Evolutionary conservation across 2,888 invertebrate species (phyloP).

Genomic region (Mythimna loreyi): DNA sequence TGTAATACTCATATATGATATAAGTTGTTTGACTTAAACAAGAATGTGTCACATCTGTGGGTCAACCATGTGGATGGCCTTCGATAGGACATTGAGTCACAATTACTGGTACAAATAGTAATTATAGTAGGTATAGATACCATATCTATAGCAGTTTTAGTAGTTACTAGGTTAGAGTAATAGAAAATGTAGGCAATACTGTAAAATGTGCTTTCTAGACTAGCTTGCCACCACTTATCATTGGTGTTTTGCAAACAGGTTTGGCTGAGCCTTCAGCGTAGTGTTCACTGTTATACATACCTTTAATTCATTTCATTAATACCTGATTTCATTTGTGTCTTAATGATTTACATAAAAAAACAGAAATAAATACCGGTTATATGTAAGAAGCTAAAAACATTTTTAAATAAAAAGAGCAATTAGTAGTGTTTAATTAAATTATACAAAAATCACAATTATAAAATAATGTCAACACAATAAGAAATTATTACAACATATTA

Average conservation of each 20-base stretch:
- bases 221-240: slow-evolving; percentile 3
- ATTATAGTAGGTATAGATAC: neutral
- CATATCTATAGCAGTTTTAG: too few relatives aligned
- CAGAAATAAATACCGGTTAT: too few relatives aligned
- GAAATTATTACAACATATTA: too few relatives aligned
- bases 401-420: too few relatives aligned
- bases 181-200: neutral
- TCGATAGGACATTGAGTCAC: slow-evolving; percentile 18
- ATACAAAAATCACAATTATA: too few relatives aligned
- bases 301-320: too few relatives aligned
- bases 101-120: neutral
- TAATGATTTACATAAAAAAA: too few relatives aligned
- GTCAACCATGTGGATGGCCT: slow-evolving; percentile 35
- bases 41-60: slow-evolving; percentile 13
- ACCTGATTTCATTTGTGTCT: too few relatives aligned
- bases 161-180: neutral
- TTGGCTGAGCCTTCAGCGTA: neutral
- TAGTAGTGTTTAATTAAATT: too few relatives aligned
- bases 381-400: too few relatives aligned
- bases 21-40: slow-evolving; percentile 22
- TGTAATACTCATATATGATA: neutral
- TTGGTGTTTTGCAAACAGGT: neutral
- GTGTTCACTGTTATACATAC: neutral
- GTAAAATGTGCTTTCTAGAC: slow-evolving; percentile 21
- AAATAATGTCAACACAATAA: too few relatives aligned